Conservation (phyloP, 2,797 vertebrate genomes). For the Rousettus madagascariensis region DNA sequence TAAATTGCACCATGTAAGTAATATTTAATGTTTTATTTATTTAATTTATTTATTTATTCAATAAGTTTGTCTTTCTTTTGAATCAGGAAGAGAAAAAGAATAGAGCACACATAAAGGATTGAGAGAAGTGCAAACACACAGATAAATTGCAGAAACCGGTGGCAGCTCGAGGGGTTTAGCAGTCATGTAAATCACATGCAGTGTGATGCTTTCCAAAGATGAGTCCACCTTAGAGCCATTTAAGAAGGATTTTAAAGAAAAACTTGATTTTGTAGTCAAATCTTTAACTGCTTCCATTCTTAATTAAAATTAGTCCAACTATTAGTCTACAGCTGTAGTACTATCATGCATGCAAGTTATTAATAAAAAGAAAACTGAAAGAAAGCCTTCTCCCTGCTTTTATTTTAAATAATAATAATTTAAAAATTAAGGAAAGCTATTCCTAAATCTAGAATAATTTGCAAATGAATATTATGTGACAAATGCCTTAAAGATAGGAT, state of each 20-base stretch:
- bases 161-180: conserved; percentile 73
- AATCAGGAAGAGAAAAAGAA: conserved; percentile 75
- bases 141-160: conserved; percentile 53
- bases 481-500: neutral
- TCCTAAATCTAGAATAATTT: neutral
- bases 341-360: neutral
- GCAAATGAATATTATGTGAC: neutral
- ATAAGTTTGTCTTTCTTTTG: conserved; percentile 87
- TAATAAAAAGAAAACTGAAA: neutral
- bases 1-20: conserved; percentile 89
- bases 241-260: conserved; percentile 86
- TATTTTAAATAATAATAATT: neutral
- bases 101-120: neutral
- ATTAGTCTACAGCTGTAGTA: neutral
- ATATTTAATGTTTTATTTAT: conserved; percentile 76
- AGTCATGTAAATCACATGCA: conserved; percentile 80
- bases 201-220: conserved; percentile 80
- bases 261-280: conserved; percentile 76
- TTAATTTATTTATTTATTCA: conserved; percentile 63
- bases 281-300: neutral
- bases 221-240: conserved; percentile 82
- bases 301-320: neutral
- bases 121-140: neutral
- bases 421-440: neutral
- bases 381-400: neutral